Evolutionary conservation across 2,888 invertebrate species (phyloP), one percentile per base, ranked within the genome.

Genomic region (Malthinus seriepunctatus): DNA sequence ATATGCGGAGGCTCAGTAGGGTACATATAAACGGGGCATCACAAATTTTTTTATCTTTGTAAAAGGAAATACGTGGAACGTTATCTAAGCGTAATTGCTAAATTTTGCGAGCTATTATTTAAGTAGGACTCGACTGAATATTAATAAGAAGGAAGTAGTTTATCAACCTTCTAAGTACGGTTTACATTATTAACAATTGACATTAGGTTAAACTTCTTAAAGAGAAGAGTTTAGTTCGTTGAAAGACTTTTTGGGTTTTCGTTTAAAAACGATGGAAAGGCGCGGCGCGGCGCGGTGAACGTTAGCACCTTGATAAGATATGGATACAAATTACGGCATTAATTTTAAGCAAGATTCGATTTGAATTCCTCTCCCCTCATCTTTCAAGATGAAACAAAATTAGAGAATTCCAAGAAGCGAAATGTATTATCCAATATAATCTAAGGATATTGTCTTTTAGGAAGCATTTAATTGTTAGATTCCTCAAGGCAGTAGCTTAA

Each of bases 361-460:
- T 66, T 61, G 66, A 62, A 64, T 66, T 68, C 65, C 66, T 49
- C 53, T 59, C 42, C 50, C 51, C 52, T 42, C 65, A 63, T 67
- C 61, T 56, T 66, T 67, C 66, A 67, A 58, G 57, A 55, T 54
- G 39, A 63, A 60, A 66, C 67, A 72, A 73, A 74, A 75, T 75
- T 75, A 69, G 70, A 67, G 69, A 74, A 73, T 73, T 74, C 73
- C 75, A 68, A 66, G 59, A 69, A 71, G 70, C 69, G 67, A 71
- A 72, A 76, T 71, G 74, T 75, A 77, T 74, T 75, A 74, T 75
- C 76, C 74, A 75, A 77, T 76, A 76, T 77, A 75, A 74, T 72
- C 72, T 70, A 69, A 73, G 71, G 71, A 73, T 75, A 73, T 73
- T 72, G 73, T 72, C 73, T 73, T 71, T 71, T 71, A 67, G 68